These are phyloP conservation scores for Pseudolycoriella hygida DNA, from an alignment of 2,888 invertebrate species.

Conservation along the genomic window DNA sequence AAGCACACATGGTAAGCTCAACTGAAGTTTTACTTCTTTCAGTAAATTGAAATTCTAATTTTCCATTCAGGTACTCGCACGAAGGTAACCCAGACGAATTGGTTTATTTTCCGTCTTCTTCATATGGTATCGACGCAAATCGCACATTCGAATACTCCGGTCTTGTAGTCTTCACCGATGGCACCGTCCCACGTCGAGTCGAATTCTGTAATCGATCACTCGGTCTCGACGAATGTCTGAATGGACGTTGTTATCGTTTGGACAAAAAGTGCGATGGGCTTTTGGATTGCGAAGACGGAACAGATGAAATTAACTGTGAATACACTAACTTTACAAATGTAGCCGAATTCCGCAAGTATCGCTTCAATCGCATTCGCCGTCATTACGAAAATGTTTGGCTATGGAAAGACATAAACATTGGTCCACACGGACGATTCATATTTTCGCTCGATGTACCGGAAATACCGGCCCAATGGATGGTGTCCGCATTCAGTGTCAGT, in stretches of 20 bases:
- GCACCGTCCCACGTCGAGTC: constrained; percentile 48
- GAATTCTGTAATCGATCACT: constrained; percentile 51
- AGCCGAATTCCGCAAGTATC: constrained; percentile 51
- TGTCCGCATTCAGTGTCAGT: constrained; percentile 83
- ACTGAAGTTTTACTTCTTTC: neutral
- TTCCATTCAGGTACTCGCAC: constrained; percentile 44
- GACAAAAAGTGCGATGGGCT: constrained; percentile 61
- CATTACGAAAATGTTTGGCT: constrained; percentile 92
- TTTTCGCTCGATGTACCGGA: constrained; percentile 74
- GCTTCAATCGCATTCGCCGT: constrained; percentile 74
- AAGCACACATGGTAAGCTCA: constrained; percentile 47
- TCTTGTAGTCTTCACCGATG: constrained; percentile 79
- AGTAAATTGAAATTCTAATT: too few relatives aligned
- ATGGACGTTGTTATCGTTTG: constrained; percentile 59
- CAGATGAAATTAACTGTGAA: constrained; percentile 66
- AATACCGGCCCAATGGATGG: constrained; percentile 79
- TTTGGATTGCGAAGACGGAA: constrained; percentile 66
- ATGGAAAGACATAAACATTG: constrained; percentile 87
- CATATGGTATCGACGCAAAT: constrained; percentile 86
- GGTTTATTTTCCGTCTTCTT: constrained; percentile 74
- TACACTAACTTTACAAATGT: constrained; percentile 48
- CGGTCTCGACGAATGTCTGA: constrained; percentile 65
- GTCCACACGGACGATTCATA: constrained; percentile 75
- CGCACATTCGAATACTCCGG: constrained; percentile 84
- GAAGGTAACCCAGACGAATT: constrained; percentile 70